Percentiles rank a stretch among this genome's conserved stretches.
Conservation (phyloP, 2,113 vertebrate species). For the Acinonyx jubatus region DNA sequence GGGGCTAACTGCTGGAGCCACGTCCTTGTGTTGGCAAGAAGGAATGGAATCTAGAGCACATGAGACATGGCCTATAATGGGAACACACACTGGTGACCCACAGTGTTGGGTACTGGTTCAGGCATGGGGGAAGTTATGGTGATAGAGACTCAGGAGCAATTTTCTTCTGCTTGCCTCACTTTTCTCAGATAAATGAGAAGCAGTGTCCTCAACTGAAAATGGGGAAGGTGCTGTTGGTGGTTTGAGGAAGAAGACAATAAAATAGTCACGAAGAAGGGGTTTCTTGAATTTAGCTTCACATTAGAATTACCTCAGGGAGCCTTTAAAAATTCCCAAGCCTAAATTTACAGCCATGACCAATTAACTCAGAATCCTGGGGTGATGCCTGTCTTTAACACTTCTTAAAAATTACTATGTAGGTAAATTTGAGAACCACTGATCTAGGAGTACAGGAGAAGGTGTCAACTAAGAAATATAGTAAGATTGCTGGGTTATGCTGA, state of each 20-base stretch:
- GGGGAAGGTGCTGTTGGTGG: not conserved
- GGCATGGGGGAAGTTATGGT: not conserved
- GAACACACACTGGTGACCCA: not conserved
- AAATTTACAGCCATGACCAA: not conserved
- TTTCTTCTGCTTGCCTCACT: not conserved
- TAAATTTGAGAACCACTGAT: not conserved
- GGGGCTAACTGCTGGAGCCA: not conserved
- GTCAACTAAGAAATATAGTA: not conserved
- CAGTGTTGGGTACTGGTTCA: not conserved
- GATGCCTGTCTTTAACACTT: not conserved
- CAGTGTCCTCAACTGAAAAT: not conserved
- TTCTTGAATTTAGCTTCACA: not conserved
- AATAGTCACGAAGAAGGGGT: not conserved
- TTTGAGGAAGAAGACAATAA: not conserved
- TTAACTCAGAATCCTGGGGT: not conserved
- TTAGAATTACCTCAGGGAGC: not conserved
- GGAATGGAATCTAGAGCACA: not conserved
- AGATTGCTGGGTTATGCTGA: not conserved
- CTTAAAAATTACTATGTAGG: not conserved
- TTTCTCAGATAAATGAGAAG: conserved; percentile 20
- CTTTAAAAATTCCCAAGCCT: not conserved
- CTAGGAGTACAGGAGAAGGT: not conserved
- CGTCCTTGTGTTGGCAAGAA: not conserved
- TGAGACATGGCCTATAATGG: not conserved
- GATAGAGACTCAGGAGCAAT: not conserved